Conservation (phyloP, 2,797 vertebrate genomes). For the Esox lucius region DNA sequence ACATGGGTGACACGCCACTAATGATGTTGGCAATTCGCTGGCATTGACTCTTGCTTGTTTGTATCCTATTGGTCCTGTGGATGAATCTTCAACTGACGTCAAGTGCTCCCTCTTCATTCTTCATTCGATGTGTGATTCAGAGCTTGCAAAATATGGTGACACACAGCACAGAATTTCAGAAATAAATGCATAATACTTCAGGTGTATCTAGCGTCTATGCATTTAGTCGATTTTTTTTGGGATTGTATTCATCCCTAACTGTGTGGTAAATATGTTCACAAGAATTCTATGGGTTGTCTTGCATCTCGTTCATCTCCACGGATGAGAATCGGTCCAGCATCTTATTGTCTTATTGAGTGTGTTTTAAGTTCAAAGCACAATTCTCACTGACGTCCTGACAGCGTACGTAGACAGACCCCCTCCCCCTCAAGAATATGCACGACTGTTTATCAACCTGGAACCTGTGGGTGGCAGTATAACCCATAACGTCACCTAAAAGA, state of each 20-base stretch:
- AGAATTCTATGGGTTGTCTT: too few species aligned
- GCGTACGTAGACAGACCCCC: not conserved
- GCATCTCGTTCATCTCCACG: too few species aligned
- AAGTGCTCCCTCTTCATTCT: slow-evolving; percentile 74
- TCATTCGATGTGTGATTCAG: slow-evolving; percentile 49
- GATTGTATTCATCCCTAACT: too few species aligned
- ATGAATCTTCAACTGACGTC: slow-evolving; percentile 78
- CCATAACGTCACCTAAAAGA: too few species aligned
- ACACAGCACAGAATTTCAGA: not conserved
- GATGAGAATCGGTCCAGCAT: too few species aligned
- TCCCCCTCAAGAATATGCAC: not conserved
- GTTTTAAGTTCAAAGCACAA: too few species aligned
- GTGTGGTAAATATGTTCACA: too few species aligned
- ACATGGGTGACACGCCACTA: slow-evolving; percentile 52
- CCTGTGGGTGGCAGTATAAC: not conserved
- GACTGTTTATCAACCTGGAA: not conserved
- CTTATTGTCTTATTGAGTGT: too few species aligned
- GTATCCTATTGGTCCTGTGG: slow-evolving; percentile 71
- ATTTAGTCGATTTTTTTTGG: not conserved
- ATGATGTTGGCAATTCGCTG: slow-evolving; percentile 49
- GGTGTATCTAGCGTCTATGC: not conserved
- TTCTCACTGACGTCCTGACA: not conserved
- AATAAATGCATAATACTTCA: too few species aligned
- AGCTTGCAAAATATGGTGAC: not conserved
- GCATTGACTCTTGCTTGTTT: slow-evolving; percentile 63